phyloP scores from a whole-genome alignment of 1,140 invertebrate genomes.

The Stegodyphus dumicola region DNA sequence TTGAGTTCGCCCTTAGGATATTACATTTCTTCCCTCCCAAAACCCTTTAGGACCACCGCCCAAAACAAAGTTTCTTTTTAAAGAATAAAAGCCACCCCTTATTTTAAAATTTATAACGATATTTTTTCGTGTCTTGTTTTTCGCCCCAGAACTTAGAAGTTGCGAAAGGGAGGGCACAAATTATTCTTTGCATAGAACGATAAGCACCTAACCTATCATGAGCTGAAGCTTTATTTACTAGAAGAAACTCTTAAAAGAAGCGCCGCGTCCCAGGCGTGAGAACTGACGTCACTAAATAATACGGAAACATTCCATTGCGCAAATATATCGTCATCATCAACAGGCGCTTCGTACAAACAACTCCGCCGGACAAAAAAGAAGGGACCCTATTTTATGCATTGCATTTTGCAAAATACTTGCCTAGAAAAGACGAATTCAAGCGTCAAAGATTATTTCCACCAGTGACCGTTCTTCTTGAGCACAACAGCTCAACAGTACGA shows the following conservation, averaged over 20 bases:
- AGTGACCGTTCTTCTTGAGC: no score
- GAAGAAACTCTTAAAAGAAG: no score
- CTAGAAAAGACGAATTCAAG: no score
- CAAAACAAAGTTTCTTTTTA: slow-evolving; percentile 37
- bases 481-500: no score
- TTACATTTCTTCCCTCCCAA: slow-evolving; percentile 28
- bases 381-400: no score
- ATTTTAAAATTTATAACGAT: slow-evolving; percentile 9
- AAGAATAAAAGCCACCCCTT: neutral
- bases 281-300: neutral
- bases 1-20: neutral
- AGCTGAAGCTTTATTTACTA: slow-evolving; percentile 2
- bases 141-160: slow-evolving; percentile 3
- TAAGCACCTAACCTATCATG: neutral
- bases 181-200: no score
- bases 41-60: slow-evolving; percentile 7
- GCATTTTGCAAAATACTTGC: no score
- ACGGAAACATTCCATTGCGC: neutral
- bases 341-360: no score
- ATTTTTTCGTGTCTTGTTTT: slow-evolving; percentile 45
- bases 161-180: slow-evolving; percentile 2
- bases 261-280: neutral
- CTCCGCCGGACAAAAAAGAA: neutral
- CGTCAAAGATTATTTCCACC: no score
- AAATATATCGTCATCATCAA: no score